Conservation (phyloP, 2,888 invertebrate species). For the Serripes groenlandicus region DNA sequence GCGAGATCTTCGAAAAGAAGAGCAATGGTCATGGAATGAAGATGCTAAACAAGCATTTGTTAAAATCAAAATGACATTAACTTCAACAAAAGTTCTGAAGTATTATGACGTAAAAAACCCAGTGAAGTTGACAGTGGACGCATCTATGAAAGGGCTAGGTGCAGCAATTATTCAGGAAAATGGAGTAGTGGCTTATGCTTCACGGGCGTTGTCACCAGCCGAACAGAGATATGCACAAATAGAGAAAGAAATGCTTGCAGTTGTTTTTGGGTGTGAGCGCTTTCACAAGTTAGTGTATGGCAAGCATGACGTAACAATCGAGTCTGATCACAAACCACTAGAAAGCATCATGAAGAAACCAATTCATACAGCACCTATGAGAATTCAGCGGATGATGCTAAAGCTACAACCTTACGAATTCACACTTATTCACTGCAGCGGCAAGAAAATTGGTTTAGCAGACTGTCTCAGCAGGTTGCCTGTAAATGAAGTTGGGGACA, state of each 20-base stretch:
- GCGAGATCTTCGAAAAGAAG: conserved; percentile 36
- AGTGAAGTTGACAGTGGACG: conserved; percentile 43
- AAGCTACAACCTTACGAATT: conserved; percentile 50
- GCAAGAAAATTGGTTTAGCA: conserved; percentile 49
- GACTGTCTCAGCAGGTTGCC: conserved; percentile 33
- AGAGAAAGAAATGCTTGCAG: conserved; percentile 60
- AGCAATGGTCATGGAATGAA: conserved; percentile 18
- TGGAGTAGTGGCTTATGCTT: conserved; percentile 53
- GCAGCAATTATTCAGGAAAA: conserved; percentile 41
- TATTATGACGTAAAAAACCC: conserved; percentile 45
- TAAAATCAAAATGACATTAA: conserved; percentile 45
- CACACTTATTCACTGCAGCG: conserved; percentile 47
- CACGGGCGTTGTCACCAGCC: conserved; percentile 46
- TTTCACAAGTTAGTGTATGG: conserved; percentile 61
- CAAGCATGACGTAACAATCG: conserved; percentile 26
- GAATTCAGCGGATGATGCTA: conserved; percentile 37
- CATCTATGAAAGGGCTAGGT: conserved; percentile 46
- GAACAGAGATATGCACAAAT: conserved; percentile 60
- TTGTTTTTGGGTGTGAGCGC: conserved; percentile 47
- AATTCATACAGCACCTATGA: conserved; percentile 35
- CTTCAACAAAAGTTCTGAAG: conserved; percentile 56
- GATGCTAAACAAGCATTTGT: conserved; percentile 45
- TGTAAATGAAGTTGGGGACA: conserved; percentile 24
- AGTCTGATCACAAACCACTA: conserved; percentile 63
- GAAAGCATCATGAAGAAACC: conserved; percentile 53